Evolutionary conservation across 2,797 vertebrate genomes (phyloP), one percentile per base, ranked within the genome.

Genomic region (Mormyrus proboscirostris): DNA sequence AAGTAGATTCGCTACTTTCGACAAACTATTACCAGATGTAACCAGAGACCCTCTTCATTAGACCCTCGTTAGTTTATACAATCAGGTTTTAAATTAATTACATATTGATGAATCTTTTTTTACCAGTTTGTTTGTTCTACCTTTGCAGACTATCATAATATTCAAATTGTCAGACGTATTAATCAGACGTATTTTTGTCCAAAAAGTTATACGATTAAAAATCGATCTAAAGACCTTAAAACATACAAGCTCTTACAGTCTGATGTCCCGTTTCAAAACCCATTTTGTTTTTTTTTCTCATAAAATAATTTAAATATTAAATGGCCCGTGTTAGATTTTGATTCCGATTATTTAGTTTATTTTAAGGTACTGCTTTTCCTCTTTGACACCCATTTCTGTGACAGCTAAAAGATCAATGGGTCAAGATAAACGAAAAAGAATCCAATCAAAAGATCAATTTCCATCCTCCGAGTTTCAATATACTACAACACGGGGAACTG

Each of bases 11-110:
- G 91, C 94, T 96, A 96, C 92, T 76, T 93, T 95, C 94, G 93
- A 95, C 94, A 90, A 95, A 92, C 95, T 96, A 96, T 93, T 92
- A 96, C 94, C 94, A 95, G 94, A 93, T 91, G 93, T 95, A 91
- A 55, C 87, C 85, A 90, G 91, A 90, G 33, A 92, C 90, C 14
- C 73, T 57, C 89, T 92, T 89, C 91, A 93, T 93, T 93, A 94
- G 93, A 94, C 94, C 95, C 93, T 92, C 92, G 93, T 92, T 90
- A 93, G 91, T 92, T 92, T 94, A 90, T 92, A 94, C 92, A 41
- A 79, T 79, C 38, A 19, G 41, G 5, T 44, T 79, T 44, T 79
- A 41, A 79, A 89, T 95, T 93, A 51, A 91, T 86, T 76, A 73
- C 65, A 29, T 73, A 33, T 38, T 73, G 65, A 73, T 73, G 29